A percentile compares a stretch with the other conserved stretches of the same genome.
phyloP scores from a whole-genome alignment of 2,797 vertebrate genomes.

The Bucorvus abyssinicus region DNA sequence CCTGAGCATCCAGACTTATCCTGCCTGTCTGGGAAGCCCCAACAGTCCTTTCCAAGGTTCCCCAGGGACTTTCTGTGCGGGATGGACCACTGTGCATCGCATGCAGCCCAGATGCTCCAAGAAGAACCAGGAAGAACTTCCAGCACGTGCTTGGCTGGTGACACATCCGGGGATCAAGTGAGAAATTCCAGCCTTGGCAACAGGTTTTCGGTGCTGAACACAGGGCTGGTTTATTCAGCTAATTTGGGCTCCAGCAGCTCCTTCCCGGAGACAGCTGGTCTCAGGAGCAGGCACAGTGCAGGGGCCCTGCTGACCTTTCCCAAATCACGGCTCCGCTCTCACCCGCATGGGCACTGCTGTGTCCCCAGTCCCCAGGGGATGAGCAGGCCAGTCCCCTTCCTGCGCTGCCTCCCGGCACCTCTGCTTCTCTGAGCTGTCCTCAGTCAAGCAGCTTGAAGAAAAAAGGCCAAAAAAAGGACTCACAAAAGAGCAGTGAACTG shows the following conservation, averaged over 20 bases:
- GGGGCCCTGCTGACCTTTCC: neutral
- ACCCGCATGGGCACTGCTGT: neutral
- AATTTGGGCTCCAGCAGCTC: neutral
- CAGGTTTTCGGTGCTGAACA: neutral
- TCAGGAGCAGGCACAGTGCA: neutral
- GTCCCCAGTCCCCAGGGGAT: neutral
- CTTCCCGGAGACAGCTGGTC: neutral
- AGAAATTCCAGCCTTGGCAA: constrained; percentile 26
- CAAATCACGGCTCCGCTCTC: neutral
- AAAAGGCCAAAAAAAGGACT: neutral
- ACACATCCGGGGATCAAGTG: neutral
- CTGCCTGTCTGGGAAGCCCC: neutral
- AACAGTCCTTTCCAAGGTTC: neutral
- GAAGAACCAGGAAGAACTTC: neutral
- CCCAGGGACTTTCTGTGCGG: fast-evolving
- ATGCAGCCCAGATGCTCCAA: fast-evolving
- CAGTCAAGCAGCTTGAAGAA: neutral
- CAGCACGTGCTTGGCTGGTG: neutral
- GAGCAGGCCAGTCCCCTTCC: neutral
- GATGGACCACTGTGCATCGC: fast-evolving
- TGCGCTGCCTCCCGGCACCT: neutral
- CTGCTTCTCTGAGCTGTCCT: neutral
- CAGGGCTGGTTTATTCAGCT: neutral
- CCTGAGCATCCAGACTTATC: neutral
- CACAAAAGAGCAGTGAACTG: fast-evolving